Base-by-base conservation (phyloP, 2,888 invertebrate genomes). In the Noctua comes region DNA sequence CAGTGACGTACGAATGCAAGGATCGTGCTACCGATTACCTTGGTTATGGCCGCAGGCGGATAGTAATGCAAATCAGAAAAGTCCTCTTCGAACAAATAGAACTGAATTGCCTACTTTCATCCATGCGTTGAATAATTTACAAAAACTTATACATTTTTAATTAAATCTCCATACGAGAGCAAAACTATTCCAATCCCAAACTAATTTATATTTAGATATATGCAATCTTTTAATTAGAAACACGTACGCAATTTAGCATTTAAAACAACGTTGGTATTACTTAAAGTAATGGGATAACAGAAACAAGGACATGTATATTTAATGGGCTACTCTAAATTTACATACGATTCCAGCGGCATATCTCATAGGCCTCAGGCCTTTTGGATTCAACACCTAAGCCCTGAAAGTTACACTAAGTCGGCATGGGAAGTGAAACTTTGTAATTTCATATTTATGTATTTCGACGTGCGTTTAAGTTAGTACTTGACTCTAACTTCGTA, bases 151-250 rank as follows among this genome's bases (percentile, higher is more conserved):
- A 24, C 54, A 65, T 72, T 64, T 80, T 81, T 85, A 82, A 83
- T 86, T 72, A 72, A 75, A 86, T 51, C 68, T 82, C 27, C n/a
- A 72, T 40, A 18, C 40, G 13, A 54, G 64, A 75, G n/a, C 59
- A 74, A 43, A 86, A 82, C 72, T 83, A 82, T 86, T 76, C 68
- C 24, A 82, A 82, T 82, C 65, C 51, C 18, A 69, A 54, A 76
- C 83, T 54, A 73, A 83, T 86, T 76, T 59, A 76, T 86, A 83
- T 83, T 83, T 68, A 86, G 68, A 83, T 83, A 46, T 76, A 69
- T 76, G 86, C 86, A 16, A 83, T 83, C 36, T 86, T 83, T 83
- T 86, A 83, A 83, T 86, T 86, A 73, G 72, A 86, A 82, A 83
- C 72, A 86, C 77, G 83, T 83, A 36, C 54, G 13, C 64, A 48